A percentile compares a stretch with the other conserved stretches of the same genome.
phyloP scores from a whole-genome alignment of 2,888 invertebrate genomes.

The Ditula angustiorana region DNA sequence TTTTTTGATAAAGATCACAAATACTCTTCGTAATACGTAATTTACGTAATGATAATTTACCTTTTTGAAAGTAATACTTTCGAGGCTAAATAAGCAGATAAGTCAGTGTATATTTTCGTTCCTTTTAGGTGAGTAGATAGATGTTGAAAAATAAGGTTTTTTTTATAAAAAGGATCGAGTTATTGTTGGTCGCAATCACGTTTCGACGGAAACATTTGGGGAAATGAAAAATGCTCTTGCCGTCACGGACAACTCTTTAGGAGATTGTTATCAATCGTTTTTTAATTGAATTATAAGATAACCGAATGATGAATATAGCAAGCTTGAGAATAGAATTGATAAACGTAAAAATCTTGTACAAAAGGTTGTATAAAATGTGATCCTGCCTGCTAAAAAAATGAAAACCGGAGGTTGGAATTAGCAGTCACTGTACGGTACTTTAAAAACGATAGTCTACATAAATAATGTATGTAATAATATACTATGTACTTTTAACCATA shows the following conservation, averaged over 20 bases:
- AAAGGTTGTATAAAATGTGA: too few relatives aligned
- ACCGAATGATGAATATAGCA: neutral
- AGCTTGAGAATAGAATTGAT: neutral
- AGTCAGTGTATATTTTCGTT: neutral
- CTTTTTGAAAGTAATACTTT: neutral
- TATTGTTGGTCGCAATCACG: slow-evolving; percentile 1
- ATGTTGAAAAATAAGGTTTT: slow-evolving; percentile 2
- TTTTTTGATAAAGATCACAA: neutral
- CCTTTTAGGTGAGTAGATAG: neutral
- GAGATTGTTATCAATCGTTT: slow-evolving; percentile 1
- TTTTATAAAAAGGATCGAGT: slow-evolving; percentile 7
- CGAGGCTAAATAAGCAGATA: neutral
- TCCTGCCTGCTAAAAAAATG: too few relatives aligned
- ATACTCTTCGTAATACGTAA: neutral
- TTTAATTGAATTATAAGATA: neutral
- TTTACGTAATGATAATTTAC: slow-evolving; percentile 2
- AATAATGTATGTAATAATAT: too few relatives aligned
- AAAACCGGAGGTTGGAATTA: too few relatives aligned
- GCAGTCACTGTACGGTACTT: too few relatives aligned
- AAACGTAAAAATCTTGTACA: neutral
- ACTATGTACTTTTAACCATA: too few relatives aligned
- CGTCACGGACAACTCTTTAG: slow-evolving; percentile 7
- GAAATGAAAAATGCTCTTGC: slow-evolving; percentile 16
- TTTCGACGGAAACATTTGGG: neutral
- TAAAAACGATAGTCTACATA: too few relatives aligned